These are phyloP conservation scores for Glyphotaelius pellucidus DNA, from an alignment of 2,888 invertebrate species.

Conservation along the genomic window DNA sequence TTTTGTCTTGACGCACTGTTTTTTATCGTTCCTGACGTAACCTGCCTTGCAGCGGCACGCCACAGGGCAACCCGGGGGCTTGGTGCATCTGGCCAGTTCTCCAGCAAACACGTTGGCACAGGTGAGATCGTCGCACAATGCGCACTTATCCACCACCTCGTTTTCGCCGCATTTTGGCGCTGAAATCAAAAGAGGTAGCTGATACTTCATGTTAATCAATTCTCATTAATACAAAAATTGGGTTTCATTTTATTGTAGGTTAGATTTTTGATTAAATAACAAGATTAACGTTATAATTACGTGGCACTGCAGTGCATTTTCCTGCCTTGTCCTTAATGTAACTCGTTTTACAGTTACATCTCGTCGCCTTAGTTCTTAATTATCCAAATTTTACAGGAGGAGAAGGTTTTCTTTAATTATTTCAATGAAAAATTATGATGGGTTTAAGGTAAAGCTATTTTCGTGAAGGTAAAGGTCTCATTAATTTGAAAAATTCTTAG, in stretches of 20 bases:
- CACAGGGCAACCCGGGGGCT: slow-evolving; percentile 41
- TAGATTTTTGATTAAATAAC: background rate
- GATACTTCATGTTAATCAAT: too few relatives aligned
- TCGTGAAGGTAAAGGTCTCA: too few relatives aligned
- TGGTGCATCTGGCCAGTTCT: slow-evolving; percentile 47
- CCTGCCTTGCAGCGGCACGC: slow-evolving; percentile 54
- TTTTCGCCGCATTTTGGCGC: background rate
- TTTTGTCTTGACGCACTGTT: slow-evolving; percentile 39
- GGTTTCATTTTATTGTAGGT: too few relatives aligned
- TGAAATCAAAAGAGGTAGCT: background rate
- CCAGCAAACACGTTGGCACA: slow-evolving; percentile 50
- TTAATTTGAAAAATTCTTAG: too few relatives aligned
- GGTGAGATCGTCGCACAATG: slow-evolving; percentile 33
- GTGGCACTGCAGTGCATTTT: background rate
- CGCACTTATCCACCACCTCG: background rate
- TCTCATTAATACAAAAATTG: too few relatives aligned
- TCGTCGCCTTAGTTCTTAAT: too few relatives aligned
- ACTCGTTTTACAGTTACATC: slow-evolving; percentile 10
- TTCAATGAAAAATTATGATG: too few relatives aligned
- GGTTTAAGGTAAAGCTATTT: too few relatives aligned
- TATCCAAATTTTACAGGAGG: too few relatives aligned
- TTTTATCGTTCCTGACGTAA: slow-evolving; percentile 49
- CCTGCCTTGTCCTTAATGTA: slow-evolving; percentile 9
- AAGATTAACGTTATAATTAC: background rate
- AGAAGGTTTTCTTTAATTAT: too few relatives aligned